Evolutionary conservation across 2,797 vertebrate genomes (phyloP).

Genomic region (Sebastes vulpes): DNA sequence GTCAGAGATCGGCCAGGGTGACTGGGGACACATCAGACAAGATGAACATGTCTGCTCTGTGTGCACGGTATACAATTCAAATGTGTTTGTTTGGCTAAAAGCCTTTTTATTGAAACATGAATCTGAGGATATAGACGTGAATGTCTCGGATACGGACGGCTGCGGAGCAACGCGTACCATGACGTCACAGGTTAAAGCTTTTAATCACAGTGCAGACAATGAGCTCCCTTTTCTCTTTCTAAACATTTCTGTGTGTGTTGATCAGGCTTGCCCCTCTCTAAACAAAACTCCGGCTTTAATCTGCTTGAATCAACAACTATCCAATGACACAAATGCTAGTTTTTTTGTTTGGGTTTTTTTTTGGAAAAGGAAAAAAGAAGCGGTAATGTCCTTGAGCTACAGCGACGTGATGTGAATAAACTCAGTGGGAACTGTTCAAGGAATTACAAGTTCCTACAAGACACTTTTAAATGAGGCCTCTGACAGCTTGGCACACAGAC

Average conservation of each 20-base stretch:
- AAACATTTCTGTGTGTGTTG: slow-evolving; percentile 59
- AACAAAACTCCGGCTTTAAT: slow-evolving; percentile 69
- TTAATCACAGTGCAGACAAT: slow-evolving; percentile 73
- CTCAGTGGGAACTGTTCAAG: slow-evolving; percentile 68
- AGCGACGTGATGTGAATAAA: slow-evolving; percentile 63
- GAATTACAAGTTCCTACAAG: slow-evolving; percentile 82
- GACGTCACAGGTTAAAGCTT: slow-evolving; percentile 61
- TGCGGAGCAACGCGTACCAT: slow-evolving; percentile 37
- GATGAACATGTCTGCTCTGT: not conserved
- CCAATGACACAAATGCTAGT: slow-evolving; percentile 62
- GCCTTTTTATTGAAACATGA: slow-evolving; percentile 32
- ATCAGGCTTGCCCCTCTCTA: slow-evolving; percentile 70
- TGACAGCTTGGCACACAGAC: slow-evolving; percentile 75
- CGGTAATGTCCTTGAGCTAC: slow-evolving; percentile 72
- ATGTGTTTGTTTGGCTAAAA: slow-evolving; percentile 36
- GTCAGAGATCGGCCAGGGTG: not conserved
- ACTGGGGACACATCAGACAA: not conserved
- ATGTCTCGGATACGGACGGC: slow-evolving; percentile 35
- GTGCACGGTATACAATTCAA: not conserved
- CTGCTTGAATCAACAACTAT: slow-evolving; percentile 78
- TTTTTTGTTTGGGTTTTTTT: slow-evolving; percentile 43
- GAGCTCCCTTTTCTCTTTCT: slow-evolving; percentile 56
- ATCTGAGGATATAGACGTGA: slow-evolving; percentile 30
- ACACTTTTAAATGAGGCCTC: slow-evolving; percentile 66
- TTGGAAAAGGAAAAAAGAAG: slow-evolving; percentile 48